These are phyloP conservation scores for Drosophila ohnishii DNA, from an alignment of 1,140 invertebrate species.

Conservation along the genomic window DNA sequence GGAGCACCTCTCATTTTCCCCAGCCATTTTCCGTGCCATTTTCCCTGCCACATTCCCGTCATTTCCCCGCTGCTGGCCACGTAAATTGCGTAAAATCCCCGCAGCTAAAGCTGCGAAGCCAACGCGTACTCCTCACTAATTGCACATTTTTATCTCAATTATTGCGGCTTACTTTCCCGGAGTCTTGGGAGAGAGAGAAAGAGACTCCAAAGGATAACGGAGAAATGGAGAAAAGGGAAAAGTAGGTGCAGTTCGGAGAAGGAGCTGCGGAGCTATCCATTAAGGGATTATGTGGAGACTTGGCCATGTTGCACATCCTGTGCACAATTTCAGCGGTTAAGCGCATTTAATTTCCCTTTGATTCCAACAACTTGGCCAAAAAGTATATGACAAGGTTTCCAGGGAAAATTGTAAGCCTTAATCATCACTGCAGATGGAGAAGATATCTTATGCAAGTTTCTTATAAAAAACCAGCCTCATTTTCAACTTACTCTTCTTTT, in stretches of 20 bases:
- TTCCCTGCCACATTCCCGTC: slow-evolving; percentile 14
- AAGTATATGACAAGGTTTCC: slow-evolving; percentile 2
- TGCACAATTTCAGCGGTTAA: slow-evolving; percentile 33
- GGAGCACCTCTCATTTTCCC: slow-evolving; percentile 21
- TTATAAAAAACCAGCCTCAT: too few species aligned
- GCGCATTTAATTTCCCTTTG: slow-evolving; percentile 43
- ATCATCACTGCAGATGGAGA: background rate
- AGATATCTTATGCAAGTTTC: too few species aligned
- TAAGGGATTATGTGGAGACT: slow-evolving; percentile 46
- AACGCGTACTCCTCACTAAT: slow-evolving; percentile 66
- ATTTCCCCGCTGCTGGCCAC: slow-evolving; percentile 27
- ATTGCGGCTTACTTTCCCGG: slow-evolving; percentile 66
- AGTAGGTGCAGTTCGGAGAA: background rate
- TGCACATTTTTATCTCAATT: slow-evolving; percentile 79
- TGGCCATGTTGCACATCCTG: slow-evolving; percentile 27
- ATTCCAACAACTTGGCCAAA: slow-evolving; percentile 12
- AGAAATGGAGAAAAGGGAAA: background rate
- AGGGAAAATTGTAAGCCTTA: background rate
- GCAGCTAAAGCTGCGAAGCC: slow-evolving; percentile 47
- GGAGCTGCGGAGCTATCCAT: slow-evolving; percentile 10
- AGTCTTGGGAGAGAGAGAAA: slow-evolving; percentile 5
- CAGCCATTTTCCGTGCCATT: slow-evolving; percentile 30
- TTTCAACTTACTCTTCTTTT: too few species aligned
- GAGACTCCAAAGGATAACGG: background rate
- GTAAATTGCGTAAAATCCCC: slow-evolving; percentile 72